Percentiles rank a stretch among this genome's conserved stretches.
phyloP scores from a whole-genome alignment of 35 echinoderm and acorn worm species.

The Apostichopus japonicus region DNA sequence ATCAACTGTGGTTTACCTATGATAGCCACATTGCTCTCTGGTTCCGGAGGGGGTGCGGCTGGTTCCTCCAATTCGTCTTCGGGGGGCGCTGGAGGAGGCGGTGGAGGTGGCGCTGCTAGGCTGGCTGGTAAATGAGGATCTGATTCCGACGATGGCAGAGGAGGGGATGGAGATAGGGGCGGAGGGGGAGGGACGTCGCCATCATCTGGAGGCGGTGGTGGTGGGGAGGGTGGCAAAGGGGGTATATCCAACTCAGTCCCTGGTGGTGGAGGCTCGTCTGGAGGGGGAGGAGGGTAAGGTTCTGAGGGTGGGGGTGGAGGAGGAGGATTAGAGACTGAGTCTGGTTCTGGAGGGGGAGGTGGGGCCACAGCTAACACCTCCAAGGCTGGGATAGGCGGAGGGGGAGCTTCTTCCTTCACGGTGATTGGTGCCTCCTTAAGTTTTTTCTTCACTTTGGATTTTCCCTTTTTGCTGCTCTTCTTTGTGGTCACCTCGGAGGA shows the following conservation, averaged over 20 bases:
- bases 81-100: slow-evolving; percentile 51
- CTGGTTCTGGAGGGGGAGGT: slow-evolving; percentile 65
- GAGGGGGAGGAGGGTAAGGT: slow-evolving; percentile 53
- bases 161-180: slow-evolving; percentile 16
- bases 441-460: slow-evolving; percentile 33
- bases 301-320: slow-evolving; percentile 38
- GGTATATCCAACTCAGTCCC: slow-evolving; percentile 69
- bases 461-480: neutral
- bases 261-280: slow-evolving; percentile 74
- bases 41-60: slow-evolving; percentile 4
- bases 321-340: slow-evolving; percentile 46
- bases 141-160: slow-evolving; percentile 9
- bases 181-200: slow-evolving; percentile 6
- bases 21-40: slow-evolving; percentile 33
- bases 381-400: slow-evolving; percentile 45
- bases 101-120: slow-evolving; percentile 25
- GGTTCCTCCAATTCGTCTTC: slow-evolving; percentile 49
- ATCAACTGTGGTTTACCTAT: slow-evolving; percentile 82
- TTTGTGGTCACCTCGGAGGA: neutral
- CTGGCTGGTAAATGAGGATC: neutral
- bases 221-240: slow-evolving; percentile 74
- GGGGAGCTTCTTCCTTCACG: slow-evolving; percentile 35
- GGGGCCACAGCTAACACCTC: slow-evolving; percentile 48
- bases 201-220: slow-evolving; percentile 39
- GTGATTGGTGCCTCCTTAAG: neutral